These are phyloP conservation scores for Virgularia gustaviana DNA, from an alignment of 92 coral and sea anemone species.

Conservation along the genomic window DNA sequence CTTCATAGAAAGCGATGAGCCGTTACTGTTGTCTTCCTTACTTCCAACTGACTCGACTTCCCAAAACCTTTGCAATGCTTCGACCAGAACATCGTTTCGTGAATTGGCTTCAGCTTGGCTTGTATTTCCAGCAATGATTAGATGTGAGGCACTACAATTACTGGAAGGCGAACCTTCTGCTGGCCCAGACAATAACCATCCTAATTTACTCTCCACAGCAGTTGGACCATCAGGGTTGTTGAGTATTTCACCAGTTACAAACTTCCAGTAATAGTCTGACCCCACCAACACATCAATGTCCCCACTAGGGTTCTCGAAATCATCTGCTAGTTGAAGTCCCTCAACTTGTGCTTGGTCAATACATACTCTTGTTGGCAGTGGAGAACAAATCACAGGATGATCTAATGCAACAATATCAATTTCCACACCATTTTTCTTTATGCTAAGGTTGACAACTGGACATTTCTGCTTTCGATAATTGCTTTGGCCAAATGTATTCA, in stretches of 20 bases:
- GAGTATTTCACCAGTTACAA: slow-evolving; percentile 45
- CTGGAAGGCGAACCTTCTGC: slow-evolving; percentile 2
- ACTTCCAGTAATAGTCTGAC: slow-evolving; percentile 46
- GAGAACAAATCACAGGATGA: slow-evolving; percentile 43
- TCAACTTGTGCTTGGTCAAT: slow-evolving; percentile 29
- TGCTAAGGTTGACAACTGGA: slow-evolving; percentile 25
- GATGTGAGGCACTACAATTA: slow-evolving; percentile 26
- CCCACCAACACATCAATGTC: slow-evolving; percentile 49
- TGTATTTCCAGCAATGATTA: slow-evolving; percentile 38
- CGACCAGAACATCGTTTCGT: slow-evolving; percentile 13
- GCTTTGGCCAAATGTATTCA: slow-evolving; percentile 39
- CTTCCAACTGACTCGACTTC: slow-evolving; percentile 50
- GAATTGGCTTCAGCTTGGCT: neutral
- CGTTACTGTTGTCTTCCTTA: slow-evolving; percentile 23
- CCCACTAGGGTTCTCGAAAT: slow-evolving; percentile 37
- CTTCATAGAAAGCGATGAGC: neutral
- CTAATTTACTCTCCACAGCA: slow-evolving; percentile 51
- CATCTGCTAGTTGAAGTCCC: slow-evolving; percentile 44
- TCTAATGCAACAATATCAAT: slow-evolving; percentile 26
- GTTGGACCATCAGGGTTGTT: slow-evolving; percentile 43
- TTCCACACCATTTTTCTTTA: slow-evolving; percentile 25
- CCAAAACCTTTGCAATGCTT: slow-evolving; percentile 37
- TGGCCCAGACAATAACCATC: slow-evolving; percentile 55
- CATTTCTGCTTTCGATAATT: slow-evolving; percentile 32
- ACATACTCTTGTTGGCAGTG: slow-evolving; percentile 36